Evolutionary conservation across 2,113 vertebrate genomes (phyloP).

Genomic region (Coptodon rendalli): DNA sequence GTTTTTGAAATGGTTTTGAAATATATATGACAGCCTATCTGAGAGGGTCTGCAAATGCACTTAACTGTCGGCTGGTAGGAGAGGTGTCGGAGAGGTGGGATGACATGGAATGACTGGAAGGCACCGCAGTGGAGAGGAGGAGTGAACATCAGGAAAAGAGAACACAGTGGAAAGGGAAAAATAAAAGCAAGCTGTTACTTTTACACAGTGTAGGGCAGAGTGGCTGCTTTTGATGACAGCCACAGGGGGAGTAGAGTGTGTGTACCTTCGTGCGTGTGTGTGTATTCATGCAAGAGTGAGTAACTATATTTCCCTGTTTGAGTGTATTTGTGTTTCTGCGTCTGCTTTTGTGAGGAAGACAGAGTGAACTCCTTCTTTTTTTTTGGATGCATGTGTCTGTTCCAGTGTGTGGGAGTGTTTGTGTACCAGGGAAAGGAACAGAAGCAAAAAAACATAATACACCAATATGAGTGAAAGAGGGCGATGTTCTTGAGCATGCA

Average conservation of each 20-base stretch:
- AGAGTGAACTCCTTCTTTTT: background rate
- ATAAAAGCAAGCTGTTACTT: constrained; percentile 37
- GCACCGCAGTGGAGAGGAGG: background rate
- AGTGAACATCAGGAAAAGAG: background rate
- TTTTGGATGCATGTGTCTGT: background rate
- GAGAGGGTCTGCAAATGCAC: constrained; percentile 42
- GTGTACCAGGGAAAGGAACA: background rate
- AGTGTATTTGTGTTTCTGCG: constrained; percentile 6
- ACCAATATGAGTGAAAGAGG: constrained; percentile 6
- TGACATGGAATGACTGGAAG: constrained; percentile 11
- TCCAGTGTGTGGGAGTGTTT: background rate
- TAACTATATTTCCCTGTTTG: background rate
- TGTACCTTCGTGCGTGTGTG: background rate
- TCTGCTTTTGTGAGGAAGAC: constrained; percentile 5
- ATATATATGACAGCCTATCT: constrained; percentile 52
- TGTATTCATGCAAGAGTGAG: background rate
- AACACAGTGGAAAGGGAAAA: background rate
- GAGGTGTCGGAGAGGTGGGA: constrained; percentile 27
- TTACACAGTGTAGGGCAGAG: constrained; percentile 9
- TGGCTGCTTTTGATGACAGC: constrained; percentile 29
- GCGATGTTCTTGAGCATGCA: constrained; percentile 28
- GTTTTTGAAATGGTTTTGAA: constrained; percentile 46
- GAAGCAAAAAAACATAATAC: background rate
- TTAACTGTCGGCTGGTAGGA: constrained; percentile 12
- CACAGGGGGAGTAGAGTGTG: background rate